Evolutionary conservation across 2,113 vertebrate genomes (phyloP).

Genomic region (Dromaius novaehollandiae): DNA sequence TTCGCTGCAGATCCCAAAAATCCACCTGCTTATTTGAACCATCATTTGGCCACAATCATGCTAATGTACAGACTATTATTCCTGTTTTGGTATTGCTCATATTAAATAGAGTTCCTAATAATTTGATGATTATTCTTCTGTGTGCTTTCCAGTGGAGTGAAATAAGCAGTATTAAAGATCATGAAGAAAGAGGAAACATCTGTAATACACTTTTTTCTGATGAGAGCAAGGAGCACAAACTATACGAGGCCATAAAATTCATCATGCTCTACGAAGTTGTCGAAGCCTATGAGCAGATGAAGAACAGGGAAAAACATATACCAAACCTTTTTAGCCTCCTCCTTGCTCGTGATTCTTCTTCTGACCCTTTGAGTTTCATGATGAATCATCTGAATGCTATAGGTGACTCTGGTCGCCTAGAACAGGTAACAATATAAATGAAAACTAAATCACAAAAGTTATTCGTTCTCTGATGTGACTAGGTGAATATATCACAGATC

Average conservation of each 20-base stretch:
- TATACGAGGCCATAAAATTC: constrained; percentile 84
- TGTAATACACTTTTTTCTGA: constrained; percentile 79
- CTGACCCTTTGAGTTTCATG: constrained; percentile 85
- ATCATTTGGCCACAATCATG: neutral
- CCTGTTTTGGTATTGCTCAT: neutral
- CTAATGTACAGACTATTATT: neutral
- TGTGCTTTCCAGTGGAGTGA: constrained; percentile 77
- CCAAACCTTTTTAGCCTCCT: constrained; percentile 73
- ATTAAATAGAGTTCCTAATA: neutral
- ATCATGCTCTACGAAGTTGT: constrained; percentile 83
- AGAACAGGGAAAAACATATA: constrained; percentile 26
- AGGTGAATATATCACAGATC: neutral
- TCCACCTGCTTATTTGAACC: neutral
- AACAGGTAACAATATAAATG: constrained; percentile 73
- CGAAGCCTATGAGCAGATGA: constrained; percentile 76
- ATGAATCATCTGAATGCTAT: constrained; percentile 84
- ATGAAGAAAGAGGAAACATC: constrained; percentile 70
- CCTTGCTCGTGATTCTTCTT: constrained; percentile 77
- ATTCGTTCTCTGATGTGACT: neutral
- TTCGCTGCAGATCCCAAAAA: neutral
- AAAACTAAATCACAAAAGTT: neutral
- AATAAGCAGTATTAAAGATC: constrained; percentile 74
- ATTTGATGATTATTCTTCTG: neutral
- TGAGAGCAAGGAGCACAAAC: constrained; percentile 73
- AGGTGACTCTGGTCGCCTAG: constrained; percentile 77